Conservation (phyloP, 1,140 invertebrate genomes). For the Drosophila sproati region DNA sequence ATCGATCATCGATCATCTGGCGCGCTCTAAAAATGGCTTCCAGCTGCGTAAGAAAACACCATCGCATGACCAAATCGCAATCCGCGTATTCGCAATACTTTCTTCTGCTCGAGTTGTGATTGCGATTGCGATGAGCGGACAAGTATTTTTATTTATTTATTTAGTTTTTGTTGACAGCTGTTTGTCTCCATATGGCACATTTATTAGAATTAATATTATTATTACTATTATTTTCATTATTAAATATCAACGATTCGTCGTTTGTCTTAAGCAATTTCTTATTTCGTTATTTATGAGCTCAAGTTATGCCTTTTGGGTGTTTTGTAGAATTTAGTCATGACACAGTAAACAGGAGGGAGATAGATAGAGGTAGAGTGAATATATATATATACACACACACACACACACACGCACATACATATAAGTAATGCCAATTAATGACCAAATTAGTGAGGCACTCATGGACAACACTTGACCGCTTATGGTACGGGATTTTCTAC, state of each 20-base stretch:
- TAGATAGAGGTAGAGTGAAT: conserved; percentile 30
- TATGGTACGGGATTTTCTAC: conserved; percentile 80
- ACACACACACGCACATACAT: conserved; percentile 36
- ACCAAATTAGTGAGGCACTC: conserved; percentile 82
- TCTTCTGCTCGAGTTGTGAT: conserved; percentile 84
- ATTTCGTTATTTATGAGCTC: conserved; percentile 84
- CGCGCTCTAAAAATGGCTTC: conserved; percentile 79
- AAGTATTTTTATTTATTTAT: conserved; percentile 39
- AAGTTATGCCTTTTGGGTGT: conserved; percentile 84
- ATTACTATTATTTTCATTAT: conserved; percentile 70
- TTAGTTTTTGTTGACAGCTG: conserved; percentile 42
- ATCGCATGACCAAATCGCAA: conserved; percentile 82
- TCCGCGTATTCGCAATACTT: conserved; percentile 67
- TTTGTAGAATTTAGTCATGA: conserved; percentile 67
- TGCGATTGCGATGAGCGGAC: conserved; percentile 49
- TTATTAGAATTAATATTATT: conserved; percentile 68
- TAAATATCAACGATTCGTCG: conserved; percentile 71
- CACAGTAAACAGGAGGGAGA: conserved; percentile 37
- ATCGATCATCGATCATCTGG: conserved; percentile 82
- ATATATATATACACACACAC: conserved; percentile 20
- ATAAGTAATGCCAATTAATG: conserved; percentile 82
- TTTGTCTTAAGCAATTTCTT: conserved; percentile 73
- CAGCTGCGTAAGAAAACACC: conserved; percentile 83
- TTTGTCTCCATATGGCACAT: conserved; percentile 74
- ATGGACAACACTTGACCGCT: conserved; percentile 80